Evolutionary conservation across 1,140 invertebrate genomes (phyloP).

Genomic region (Psix sp.): DNA sequence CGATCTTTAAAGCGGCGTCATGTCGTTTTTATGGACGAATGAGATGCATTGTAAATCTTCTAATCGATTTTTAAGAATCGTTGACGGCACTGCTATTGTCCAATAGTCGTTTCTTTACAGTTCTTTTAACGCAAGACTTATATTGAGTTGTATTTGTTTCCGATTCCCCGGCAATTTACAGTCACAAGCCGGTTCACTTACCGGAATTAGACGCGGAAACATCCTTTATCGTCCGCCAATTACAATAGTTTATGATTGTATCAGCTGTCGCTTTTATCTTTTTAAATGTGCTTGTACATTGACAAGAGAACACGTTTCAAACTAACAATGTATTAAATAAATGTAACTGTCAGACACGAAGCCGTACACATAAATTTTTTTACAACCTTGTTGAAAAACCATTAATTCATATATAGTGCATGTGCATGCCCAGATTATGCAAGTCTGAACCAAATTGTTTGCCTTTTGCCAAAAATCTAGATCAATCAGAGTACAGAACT

Average conservation of each 20-base stretch:
- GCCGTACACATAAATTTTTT: no score
- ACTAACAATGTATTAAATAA: no score
- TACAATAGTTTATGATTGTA: constrained; percentile 29
- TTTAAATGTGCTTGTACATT: no score
- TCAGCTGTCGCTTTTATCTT: no score
- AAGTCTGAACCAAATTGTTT: no score
- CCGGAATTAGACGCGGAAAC: constrained; percentile 44
- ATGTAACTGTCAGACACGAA: no score
- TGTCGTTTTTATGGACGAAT: constrained; percentile 26
- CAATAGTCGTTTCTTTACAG: constrained; percentile 20
- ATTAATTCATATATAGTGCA: no score
- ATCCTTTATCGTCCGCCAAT: constrained; percentile 38
- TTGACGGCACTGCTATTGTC: constrained; percentile 33
- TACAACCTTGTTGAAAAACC: no score
- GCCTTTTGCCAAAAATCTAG: no score
- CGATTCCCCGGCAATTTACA: constrained; percentile 43
- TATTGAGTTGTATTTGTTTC: constrained; percentile 49
- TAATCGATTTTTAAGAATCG: constrained; percentile 49
- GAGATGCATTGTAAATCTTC: constrained; percentile 36
- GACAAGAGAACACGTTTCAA: no score
- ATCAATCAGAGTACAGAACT: no score
- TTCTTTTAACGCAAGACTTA: constrained; percentile 30
- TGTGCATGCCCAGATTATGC: no score
- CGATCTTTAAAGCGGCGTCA: constrained; percentile 14
- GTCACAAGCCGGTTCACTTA: constrained; percentile 39